Conservation (phyloP, 2,113 vertebrate species). For the Eulacestoma nigropectus region DNA sequence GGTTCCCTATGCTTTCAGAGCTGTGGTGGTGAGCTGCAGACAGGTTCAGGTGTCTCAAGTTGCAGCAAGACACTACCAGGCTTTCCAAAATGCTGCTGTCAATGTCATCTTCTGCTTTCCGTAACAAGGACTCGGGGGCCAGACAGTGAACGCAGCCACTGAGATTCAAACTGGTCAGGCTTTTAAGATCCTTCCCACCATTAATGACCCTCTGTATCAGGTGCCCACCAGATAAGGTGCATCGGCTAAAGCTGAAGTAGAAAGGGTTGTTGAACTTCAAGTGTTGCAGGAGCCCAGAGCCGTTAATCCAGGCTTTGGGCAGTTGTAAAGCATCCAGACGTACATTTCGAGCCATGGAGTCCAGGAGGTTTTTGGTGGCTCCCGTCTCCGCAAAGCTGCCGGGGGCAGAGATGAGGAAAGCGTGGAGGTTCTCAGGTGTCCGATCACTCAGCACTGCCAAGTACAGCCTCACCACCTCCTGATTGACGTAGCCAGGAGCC, state of each 20-base stretch:
- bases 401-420: conserved; percentile 90
- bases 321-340: conserved; percentile 89
- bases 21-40: conserved; percentile 92
- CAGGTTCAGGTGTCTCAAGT: conserved; percentile 87
- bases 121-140: conserved; percentile 76
- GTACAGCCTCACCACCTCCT: conserved; percentile 92
- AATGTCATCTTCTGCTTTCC: conserved; percentile 86
- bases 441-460: conserved; percentile 91
- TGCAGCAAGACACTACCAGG: conserved; percentile 78
- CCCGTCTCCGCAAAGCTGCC: conserved; percentile 85
- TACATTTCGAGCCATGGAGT: conserved; percentile 83
- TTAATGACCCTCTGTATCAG: conserved; percentile 84
- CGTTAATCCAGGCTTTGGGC: conserved; percentile 88
- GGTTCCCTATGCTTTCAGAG: conserved; percentile 71
- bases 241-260: conserved; percentile 93
- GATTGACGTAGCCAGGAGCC: conserved; percentile 93
- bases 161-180: conserved; percentile 87
- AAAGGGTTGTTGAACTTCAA: conserved; percentile 86
- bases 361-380: conserved; percentile 83
- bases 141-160: conserved; percentile 86
- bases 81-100: conserved; percentile 79
- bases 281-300: conserved; percentile 81
- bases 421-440: conserved; percentile 84
- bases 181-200: conserved; percentile 77
- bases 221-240: conserved; percentile 81